Conservation (phyloP, 2,888 invertebrate genomes). For the Adelognathus sp. region DNA sequence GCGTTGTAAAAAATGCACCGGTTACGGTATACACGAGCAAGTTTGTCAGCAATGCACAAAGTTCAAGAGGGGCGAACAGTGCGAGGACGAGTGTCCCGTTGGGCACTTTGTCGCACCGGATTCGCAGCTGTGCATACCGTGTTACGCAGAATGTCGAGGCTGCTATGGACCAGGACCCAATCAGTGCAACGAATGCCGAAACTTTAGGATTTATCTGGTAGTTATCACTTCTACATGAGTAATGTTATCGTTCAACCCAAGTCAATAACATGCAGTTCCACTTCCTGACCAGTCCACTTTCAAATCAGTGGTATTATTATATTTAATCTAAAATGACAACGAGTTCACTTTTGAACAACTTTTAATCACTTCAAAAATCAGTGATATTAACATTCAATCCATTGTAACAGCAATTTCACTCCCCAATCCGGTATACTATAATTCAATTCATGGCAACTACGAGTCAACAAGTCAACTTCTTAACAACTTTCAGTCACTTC, state of each 20-base stretch:
- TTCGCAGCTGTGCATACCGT: slow-evolving; percentile 88
- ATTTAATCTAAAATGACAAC: too few relatives aligned
- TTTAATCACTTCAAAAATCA: too few relatives aligned
- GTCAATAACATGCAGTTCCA: not conserved
- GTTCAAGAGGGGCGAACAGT: slow-evolving; percentile 93
- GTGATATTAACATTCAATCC: too few relatives aligned
- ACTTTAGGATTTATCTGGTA: slow-evolving; percentile 87
- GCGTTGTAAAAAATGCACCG: slow-evolving; percentile 93
- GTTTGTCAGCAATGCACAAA: slow-evolving; percentile 94
- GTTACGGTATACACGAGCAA: slow-evolving; percentile 92
- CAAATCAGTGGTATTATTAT: too few relatives aligned
- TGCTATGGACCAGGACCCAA: slow-evolving; percentile 90
- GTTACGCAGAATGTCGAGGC: slow-evolving; percentile 92
- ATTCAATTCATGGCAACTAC: too few relatives aligned
- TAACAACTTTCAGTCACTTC: too few relatives aligned
- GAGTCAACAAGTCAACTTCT: too few relatives aligned
- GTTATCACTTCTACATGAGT: slow-evolving; percentile 50
- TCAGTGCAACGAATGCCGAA: slow-evolving; percentile 90
- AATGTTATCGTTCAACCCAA: not conserved
- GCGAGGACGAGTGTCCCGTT: slow-evolving; percentile 93
- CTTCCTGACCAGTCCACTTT: too few relatives aligned
- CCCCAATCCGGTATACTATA: too few relatives aligned
- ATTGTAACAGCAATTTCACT: too few relatives aligned
- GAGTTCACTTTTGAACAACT: too few relatives aligned
- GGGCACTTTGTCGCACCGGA: slow-evolving; percentile 92